Conservation (phyloP, 2,888 invertebrate species). For the Thecophora atra region DNA sequence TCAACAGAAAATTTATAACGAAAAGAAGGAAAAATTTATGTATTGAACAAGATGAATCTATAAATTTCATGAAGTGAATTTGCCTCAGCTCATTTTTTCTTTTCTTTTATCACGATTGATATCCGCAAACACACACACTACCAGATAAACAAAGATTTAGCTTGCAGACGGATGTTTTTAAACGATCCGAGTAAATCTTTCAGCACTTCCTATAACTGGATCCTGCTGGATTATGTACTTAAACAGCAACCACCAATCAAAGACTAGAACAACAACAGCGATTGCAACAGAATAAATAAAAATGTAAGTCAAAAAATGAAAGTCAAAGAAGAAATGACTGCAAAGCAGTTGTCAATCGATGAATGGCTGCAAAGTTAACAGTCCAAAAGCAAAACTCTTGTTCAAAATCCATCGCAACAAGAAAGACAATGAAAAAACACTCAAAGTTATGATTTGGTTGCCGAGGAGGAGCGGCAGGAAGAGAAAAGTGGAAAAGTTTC, state of each 20-base stretch:
- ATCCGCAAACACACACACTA: no score
- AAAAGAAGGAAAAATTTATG: no score
- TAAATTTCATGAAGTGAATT: no score
- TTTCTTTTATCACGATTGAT: no score
- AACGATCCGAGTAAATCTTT: conserved; percentile 44
- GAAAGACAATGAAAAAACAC: conserved; percentile 30
- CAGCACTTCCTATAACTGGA: conserved; percentile 66
- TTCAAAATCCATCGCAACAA: conserved; percentile 32
- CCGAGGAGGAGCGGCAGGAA: conserved; percentile 21
- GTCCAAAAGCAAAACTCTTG: no score
- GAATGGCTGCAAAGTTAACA: no score
- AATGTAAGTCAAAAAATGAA: no score
- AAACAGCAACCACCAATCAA: conserved; percentile 50
- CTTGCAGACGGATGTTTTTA: background rate
- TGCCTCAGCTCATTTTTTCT: background rate
- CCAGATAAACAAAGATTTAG: no score
- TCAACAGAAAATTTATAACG: no score
- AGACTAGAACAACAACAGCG: conserved; percentile 42
- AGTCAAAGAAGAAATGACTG: conserved; percentile 16
- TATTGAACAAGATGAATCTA: no score
- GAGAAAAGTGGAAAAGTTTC: conserved; percentile 59
- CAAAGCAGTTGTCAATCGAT: conserved; percentile 26
- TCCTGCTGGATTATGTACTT: no score
- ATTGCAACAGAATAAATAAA: conserved; percentile 17
- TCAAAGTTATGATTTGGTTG: conserved; percentile 8